Evolutionary conservation across 2,113 vertebrate genomes (phyloP), one percentile per base, ranked within the genome.

Genomic region (Nipponia nippon): DNA sequence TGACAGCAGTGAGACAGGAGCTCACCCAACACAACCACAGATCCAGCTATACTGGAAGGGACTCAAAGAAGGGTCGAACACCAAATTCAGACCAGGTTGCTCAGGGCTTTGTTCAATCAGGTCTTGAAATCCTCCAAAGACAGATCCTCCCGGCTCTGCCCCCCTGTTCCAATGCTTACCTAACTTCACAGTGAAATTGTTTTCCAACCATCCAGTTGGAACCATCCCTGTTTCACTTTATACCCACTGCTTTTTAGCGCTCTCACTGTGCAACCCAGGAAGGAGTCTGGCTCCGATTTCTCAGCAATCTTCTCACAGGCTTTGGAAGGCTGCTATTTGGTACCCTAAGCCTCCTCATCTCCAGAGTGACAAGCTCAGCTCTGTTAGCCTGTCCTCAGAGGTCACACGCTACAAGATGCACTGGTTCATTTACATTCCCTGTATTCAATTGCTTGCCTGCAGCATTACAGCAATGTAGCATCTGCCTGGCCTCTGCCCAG

Each of bases 391-490:
- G 42, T 72, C 70, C 59, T 38, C n/a, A 58, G 1, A 76, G 27
- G 30, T 53, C 34, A 40, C 1, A 1, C 0, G 2, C 63, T 46
- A 27, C 17, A 11, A 58, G 50, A 69, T 25, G 38, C 5, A 1
- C 63, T 12, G 34, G 52, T 72, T 72, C 61, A 27, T 66, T 44
- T 30, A 30, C 5, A 12, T 38, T 34, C 29, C 38, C 80, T 58
- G 2, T 22, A 27, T 16, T 53, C 63, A 76, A 0, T 0, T 63
- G 73, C 30, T 20, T 46, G 42, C 50, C 46, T 55, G 72, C 30
- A 4, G 6, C 44, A 4, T 16, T 50, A 36, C 70, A 73, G 76
- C 26, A 52, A n/a, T 0, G 0, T 3, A 23, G 17, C 1, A 3
- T 3, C 0, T 4, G 6, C 49, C 61, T 22, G 47, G 62, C 44